Percentiles rank a stretch among this genome's conserved stretches.
Conservation (phyloP, 2,797 vertebrate species). For the Ambastaia sidthimunki region DNA sequence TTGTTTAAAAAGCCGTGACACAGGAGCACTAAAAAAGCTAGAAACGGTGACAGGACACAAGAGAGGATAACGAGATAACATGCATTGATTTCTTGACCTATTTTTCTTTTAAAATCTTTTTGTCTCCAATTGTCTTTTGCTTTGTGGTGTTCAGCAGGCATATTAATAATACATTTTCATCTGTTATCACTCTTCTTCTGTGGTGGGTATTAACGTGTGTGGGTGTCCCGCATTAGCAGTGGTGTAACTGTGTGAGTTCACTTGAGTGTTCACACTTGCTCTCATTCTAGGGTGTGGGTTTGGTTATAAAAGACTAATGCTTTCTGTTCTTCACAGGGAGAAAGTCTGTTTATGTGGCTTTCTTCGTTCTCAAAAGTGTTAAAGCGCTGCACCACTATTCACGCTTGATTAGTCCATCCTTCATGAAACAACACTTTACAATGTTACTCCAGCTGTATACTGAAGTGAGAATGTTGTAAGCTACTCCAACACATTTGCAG, state of each 20-base stretch:
- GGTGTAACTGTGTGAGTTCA: slow-evolving; percentile 66
- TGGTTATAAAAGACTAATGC: slow-evolving; percentile 52
- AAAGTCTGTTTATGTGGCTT: slow-evolving; percentile 43
- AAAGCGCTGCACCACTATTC: slow-evolving; percentile 64
- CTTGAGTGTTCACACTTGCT: slow-evolving; percentile 56
- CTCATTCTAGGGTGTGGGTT: slow-evolving; percentile 44
- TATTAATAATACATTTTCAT: slow-evolving; percentile 8
- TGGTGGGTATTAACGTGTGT: slow-evolving; percentile 59
- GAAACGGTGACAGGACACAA: slow-evolving; percentile 15
- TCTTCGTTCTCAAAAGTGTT: slow-evolving; percentile 66
- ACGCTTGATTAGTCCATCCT: slow-evolving; percentile 57
- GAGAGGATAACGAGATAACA: slow-evolving; percentile 21
- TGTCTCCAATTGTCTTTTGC: slow-evolving; percentile 10
- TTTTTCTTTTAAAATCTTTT: slow-evolving; percentile 24
- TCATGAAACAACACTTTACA: slow-evolving; percentile 58
- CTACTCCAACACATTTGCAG: slow-evolving; percentile 56
- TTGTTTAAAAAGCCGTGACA: slow-evolving; percentile 69
- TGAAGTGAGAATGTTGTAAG: slow-evolving; percentile 53
- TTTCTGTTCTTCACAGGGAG: slow-evolving; percentile 32
- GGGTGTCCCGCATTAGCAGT: slow-evolving; percentile 65
- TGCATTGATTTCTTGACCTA: slow-evolving; percentile 15
- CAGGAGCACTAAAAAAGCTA: slow-evolving; percentile 37
- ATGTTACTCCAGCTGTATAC: slow-evolving; percentile 70
- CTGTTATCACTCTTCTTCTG: slow-evolving; percentile 26
- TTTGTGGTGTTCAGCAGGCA: slow-evolving; percentile 24